These are phyloP conservation scores for Hapalemur alaotrensis DNA, from an alignment of 2,797 vertebrate species.

Conservation along the genomic window DNA sequence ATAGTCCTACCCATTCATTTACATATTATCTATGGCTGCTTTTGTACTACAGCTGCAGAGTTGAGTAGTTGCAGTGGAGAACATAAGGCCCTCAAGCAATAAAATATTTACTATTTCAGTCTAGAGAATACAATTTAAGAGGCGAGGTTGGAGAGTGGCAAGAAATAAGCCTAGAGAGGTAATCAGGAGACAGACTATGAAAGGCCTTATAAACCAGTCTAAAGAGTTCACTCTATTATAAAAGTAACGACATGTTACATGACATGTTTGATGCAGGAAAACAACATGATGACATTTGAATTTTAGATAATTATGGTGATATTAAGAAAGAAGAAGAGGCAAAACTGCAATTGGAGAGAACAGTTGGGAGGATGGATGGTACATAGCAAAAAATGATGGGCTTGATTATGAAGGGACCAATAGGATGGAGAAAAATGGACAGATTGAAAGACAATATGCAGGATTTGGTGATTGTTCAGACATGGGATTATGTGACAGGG, in stretches of 20 bases:
- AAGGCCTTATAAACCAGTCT: background rate
- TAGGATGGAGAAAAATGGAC: background rate
- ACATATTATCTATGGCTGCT: background rate
- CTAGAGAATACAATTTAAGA: background rate
- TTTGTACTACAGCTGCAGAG: background rate
- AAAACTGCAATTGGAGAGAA: background rate
- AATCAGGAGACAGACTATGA: background rate
- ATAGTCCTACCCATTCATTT: background rate
- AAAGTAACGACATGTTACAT: background rate
- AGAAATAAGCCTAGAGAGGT: background rate
- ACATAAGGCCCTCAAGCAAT: background rate
- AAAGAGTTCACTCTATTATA: background rate
- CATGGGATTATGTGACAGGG: background rate
- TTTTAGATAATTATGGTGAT: background rate
- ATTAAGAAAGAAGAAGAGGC: constrained; percentile 7
- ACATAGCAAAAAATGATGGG: background rate
- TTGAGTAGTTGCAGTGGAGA: background rate
- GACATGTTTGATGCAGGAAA: background rate
- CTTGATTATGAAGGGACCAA: background rate
- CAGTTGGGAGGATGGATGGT: background rate
- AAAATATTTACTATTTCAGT: background rate
- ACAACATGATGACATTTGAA: background rate
- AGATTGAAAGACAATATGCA: background rate
- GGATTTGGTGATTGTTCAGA: background rate
- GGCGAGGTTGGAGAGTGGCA: background rate